Conservation (phyloP, 2,113 vertebrate species). For the Tetrax tetrax region DNA sequence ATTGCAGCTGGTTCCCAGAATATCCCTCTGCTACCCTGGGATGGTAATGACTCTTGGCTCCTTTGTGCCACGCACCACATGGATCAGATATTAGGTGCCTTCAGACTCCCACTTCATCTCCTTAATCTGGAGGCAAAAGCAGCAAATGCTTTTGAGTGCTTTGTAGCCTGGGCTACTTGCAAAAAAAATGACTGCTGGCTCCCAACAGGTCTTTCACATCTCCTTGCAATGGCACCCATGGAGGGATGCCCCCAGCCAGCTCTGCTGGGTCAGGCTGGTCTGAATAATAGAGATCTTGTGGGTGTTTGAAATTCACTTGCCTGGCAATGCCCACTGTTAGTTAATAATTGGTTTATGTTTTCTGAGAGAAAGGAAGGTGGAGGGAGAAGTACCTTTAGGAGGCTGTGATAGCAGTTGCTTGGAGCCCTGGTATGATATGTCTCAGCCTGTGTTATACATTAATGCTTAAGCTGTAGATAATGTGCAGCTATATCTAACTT, state of each 20-base stretch:
- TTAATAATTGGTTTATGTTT: neutral
- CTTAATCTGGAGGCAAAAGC: neutral
- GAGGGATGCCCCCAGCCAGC: neutral
- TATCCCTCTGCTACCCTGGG: neutral
- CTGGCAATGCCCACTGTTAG: neutral
- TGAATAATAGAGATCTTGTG: neutral
- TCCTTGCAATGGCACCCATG: neutral
- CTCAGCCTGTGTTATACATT: neutral
- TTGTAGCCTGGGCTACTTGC: neutral
- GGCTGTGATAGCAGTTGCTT: neutral
- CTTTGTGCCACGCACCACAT: rapidly evolving
- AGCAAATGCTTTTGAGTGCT: neutral
- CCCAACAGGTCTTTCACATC: neutral
- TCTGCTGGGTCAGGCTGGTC: neutral
- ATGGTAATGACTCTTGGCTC: neutral
- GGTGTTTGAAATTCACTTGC: neutral
- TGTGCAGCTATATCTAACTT: neutral
- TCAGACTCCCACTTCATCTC: neutral
- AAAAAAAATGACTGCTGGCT: neutral
- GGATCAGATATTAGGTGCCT: neutral
- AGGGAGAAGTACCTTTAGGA: neutral
- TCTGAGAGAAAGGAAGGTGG: neutral
- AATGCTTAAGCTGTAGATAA: neutral
- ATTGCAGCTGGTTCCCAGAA: neutral
- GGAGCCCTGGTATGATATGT: neutral